Percentiles rank a stretch among this genome's conserved stretches.
These are phyloP conservation scores for Esperia sulphurella DNA, from an alignment of 2,888 invertebrate species.

Conservation along the genomic window DNA sequence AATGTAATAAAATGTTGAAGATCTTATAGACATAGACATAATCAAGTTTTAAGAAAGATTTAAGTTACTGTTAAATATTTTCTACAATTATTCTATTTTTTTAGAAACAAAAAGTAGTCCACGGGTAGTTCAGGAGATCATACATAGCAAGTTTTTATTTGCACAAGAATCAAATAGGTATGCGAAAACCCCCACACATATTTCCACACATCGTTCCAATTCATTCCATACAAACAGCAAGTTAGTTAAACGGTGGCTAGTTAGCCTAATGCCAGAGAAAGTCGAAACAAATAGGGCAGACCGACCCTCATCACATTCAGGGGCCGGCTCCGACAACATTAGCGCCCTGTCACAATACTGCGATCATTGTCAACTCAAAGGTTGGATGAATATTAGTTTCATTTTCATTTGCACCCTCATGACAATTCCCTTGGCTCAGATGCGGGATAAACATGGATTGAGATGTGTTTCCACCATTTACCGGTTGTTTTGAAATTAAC, in stretches of 20 bases:
- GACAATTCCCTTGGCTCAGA: background rate
- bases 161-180: no score
- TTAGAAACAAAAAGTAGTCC: no score
- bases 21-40: no score
- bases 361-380: constrained; percentile 32
- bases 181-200: background rate
- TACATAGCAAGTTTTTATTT: no score
- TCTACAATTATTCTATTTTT: no score
- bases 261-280: constrained; percentile 32
- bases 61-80: no score
- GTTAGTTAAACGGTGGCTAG: constrained; percentile 23
- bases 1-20: no score
- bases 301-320: constrained; percentile 43
- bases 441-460: no score
- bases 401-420: background rate
- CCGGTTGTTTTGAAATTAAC: no score
- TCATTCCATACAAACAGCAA: constrained; percentile 1
- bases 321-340: constrained; percentile 41
- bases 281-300: constrained; percentile 39
- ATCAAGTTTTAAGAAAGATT: no score
- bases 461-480: no score
- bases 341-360: constrained; percentile 46
- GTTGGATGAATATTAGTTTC: background rate
- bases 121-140: no score
- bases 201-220: background rate